Conservation (phyloP, 2,797 vertebrate genomes). For the Sebastes kiyomatsui region DNA sequence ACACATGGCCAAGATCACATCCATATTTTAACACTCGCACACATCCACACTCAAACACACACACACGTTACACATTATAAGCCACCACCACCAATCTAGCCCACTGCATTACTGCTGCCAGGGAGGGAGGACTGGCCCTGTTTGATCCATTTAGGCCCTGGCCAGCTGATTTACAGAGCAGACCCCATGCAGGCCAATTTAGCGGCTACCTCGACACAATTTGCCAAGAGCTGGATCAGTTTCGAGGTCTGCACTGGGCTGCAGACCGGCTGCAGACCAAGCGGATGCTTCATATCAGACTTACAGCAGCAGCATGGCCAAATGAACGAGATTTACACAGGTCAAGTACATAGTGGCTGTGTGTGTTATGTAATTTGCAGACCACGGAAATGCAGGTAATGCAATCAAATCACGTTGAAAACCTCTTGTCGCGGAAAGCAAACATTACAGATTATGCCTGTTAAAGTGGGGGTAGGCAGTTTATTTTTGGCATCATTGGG, state of each 20-base stretch:
- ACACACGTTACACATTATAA: background rate
- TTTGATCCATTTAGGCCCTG: slow-evolving; percentile 44
- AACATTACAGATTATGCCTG: background rate
- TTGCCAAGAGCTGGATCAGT: slow-evolving; percentile 43
- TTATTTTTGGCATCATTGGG: too few species aligned
- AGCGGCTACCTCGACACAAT: slow-evolving; percentile 37
- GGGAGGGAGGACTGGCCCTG: slow-evolving; percentile 13
- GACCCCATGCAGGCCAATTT: slow-evolving; percentile 38
- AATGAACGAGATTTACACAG: slow-evolving; percentile 36
- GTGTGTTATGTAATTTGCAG: slow-evolving; percentile 24
- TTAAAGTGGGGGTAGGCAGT: too few species aligned
- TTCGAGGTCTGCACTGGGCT: slow-evolving; percentile 28
- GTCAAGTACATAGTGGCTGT: slow-evolving; percentile 23
- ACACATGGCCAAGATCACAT: slow-evolving; percentile 38
- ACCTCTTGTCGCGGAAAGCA: background rate
- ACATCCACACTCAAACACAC: background rate
- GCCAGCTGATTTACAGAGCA: slow-evolving; percentile 49
- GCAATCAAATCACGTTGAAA: background rate
- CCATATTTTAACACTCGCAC: slow-evolving; percentile 19
- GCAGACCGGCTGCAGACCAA: slow-evolving; percentile 42
- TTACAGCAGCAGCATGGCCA: slow-evolving; percentile 29
- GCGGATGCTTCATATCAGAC: slow-evolving; percentile 39
- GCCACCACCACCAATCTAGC: background rate
- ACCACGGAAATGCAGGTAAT: background rate
- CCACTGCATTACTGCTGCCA: slow-evolving; percentile 38